Percentiles rank a stretch among this genome's conserved stretches.
These are phyloP conservation scores for Rotaria socialis DNA, from an alignment of 2,888 invertebrate species.

Conservation along the genomic window DNA sequence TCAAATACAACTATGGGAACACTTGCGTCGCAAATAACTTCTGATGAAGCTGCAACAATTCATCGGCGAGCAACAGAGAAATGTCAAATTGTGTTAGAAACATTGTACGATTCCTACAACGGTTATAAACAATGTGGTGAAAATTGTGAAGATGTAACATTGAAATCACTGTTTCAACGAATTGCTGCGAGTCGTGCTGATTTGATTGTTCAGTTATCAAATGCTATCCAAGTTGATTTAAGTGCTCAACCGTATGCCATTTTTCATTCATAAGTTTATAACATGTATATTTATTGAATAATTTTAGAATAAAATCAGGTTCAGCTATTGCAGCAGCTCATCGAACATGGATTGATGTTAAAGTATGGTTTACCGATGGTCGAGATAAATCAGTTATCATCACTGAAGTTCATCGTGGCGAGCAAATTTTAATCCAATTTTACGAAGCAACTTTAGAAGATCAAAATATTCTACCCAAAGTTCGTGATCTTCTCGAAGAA, in stretches of 20 bases:
- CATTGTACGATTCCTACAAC: not conserved
- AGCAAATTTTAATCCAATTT: not conserved
- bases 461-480: not conserved
- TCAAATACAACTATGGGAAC: not conserved
- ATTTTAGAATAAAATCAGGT: not conserved
- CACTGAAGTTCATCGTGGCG: not conserved
- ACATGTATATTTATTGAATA: not conserved
- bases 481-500: not conserved
- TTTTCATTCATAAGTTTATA: not conserved
- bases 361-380: not conserved
- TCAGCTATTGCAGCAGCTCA: slow-evolving; percentile 11
- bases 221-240: not conserved
- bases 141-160: not conserved
- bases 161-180: not conserved
- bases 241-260: not conserved
- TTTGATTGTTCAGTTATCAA: not conserved
- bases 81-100: not conserved
- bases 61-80: not conserved
- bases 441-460: not conserved
- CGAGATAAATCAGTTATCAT: not conserved
- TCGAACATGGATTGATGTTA: slow-evolving; percentile 21
- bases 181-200: not conserved
- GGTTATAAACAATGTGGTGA: not conserved
- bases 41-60: not conserved
- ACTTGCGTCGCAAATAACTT: not conserved